Base-by-base conservation (phyloP, 2,888 invertebrate species). In the Xestia rhomboidea region DNA sequence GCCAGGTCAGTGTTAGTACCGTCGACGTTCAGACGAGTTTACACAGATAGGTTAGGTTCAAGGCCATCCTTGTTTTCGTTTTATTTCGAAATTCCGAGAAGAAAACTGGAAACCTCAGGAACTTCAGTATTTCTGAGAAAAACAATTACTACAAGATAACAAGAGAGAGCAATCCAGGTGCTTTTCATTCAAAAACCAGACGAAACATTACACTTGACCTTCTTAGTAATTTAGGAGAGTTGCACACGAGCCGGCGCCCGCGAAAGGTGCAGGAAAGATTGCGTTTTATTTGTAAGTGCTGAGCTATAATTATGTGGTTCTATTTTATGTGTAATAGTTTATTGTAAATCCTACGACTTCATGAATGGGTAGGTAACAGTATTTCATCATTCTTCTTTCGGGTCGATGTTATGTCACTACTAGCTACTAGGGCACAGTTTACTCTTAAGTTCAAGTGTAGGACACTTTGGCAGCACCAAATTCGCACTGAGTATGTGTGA, bases 121-220 rank as follows among this genome's bases (percentile, higher is more conserved):
- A 7, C 7, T 13, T 10, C n/a, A 5, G 10, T 44, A 57, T 57
- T 70, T 73, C 54, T 7, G 8, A 13, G 41, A 54, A 72, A 10
- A 27, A 69, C 11, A 76, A 54, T 54, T 38, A 49, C 38, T 30
- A 24, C 4, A 49, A 46, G 0, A n/a, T n/a, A n/a, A n/a, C 30
- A 13, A 54, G 18, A 41, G 30, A 68, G 27, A 68, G 6, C 18
- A 75, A n/a, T 46, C 30, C 75, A 75, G 79, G 54, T 81, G 82
- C 38, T 54, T 63, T 51, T 51, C 62, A 46, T 68, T 73, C 13
- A 0, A 7, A 74, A 68, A 41, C 62, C 11, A 74, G 30, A 81
- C 54, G 41, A 54, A 81, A 79, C 34, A 38, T 68, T n/a, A 44
- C 57, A 51, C 30, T 80, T 75, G 79, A 81, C 82, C 82, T 82